Evolutionary conservation across 2,797 vertebrate species (phyloP).

Genomic region (Epinephelus awoara): DNA sequence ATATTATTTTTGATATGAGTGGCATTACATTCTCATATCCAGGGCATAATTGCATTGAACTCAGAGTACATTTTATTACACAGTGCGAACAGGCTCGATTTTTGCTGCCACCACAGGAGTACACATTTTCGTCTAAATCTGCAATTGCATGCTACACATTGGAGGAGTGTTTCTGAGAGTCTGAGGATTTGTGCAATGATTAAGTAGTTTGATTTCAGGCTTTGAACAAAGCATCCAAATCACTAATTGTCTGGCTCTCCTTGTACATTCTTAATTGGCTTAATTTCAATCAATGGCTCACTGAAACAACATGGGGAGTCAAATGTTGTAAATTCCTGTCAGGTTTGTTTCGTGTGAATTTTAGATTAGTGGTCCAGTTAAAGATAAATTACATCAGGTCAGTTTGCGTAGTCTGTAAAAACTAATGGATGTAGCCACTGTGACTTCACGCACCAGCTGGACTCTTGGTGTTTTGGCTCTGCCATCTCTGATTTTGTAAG

Average conservation of each 20-base stretch:
- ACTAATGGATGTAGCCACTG: too few species aligned
- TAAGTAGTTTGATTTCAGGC: conserved; percentile 58
- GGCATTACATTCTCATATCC: background rate
- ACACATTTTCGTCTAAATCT: conserved; percentile 5
- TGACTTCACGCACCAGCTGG: too few species aligned
- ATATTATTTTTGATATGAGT: conserved; percentile 11
- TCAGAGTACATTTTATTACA: conserved; percentile 18
- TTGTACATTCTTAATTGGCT: conserved; percentile 56
- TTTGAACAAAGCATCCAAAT: conserved; percentile 48
- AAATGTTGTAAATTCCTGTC: conserved; percentile 5
- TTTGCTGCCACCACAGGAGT: background rate
- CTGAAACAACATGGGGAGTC: conserved; percentile 29
- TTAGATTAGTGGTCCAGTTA: background rate
- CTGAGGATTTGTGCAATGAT: conserved; percentile 54
- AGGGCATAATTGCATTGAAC: conserved; percentile 10
- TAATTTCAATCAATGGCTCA: conserved; percentile 54
- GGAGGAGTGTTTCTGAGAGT: conserved; percentile 19
- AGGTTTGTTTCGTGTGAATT: background rate
- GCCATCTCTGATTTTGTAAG: too few species aligned
- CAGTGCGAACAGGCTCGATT: conserved; percentile 7
- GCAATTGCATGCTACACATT: conserved; percentile 1
- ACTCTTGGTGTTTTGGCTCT: too few species aligned
- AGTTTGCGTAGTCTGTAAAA: background rate
- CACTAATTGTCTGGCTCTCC: conserved; percentile 47
- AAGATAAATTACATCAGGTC: background rate